Base-by-base conservation (phyloP, 2,888 invertebrate species). In the Cyclophora punctaria region DNA sequence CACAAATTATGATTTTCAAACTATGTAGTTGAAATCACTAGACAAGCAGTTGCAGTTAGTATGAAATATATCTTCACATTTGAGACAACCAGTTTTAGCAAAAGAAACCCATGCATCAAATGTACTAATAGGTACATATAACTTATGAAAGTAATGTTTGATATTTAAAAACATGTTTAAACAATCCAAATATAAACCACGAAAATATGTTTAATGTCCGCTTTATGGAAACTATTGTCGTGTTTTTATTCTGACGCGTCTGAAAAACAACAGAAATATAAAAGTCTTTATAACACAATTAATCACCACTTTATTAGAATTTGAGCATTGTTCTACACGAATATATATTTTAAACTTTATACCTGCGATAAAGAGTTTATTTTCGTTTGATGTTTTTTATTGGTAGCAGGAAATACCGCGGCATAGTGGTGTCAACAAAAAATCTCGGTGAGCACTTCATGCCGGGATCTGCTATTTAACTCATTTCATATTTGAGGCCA, bases 401-500 rank as follows among this genome's bases (percentile, higher is more conserved):
- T 37, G 70, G 79, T 78, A 80, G 80, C 88, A 85, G 88, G 88
- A 88, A 88, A 87, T 88, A 73, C 88, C 85, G 69, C 62, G 73
- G 75, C 69, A 71, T 72, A 78, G 78, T 75, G 79, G 77, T 76
- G 78, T 80, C 78, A 75, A 83, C 81, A 82, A 86, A 85, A 83
- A 83, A 78, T 83, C 75, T 82, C 78, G 81, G 78, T 81, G 81
- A 81, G 73, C 70, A 72, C 80, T 80, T 84, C 81, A 85, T 79
- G 74, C 79, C 83, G 78, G 82, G 85, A 83, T 80, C 79, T 79
- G 78, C 80, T 79, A 82, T 83, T 84, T 84, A 83, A 85, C 81
- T 80, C 82, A 82, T 84, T 82, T 85, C 82, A 85, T 85, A 85
- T 85, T 82, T 78, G 72, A 81, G 75, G 67, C 64, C 79, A 82